Conservation (phyloP, 2,888 invertebrate genomes). For the Acleris emargana region DNA sequence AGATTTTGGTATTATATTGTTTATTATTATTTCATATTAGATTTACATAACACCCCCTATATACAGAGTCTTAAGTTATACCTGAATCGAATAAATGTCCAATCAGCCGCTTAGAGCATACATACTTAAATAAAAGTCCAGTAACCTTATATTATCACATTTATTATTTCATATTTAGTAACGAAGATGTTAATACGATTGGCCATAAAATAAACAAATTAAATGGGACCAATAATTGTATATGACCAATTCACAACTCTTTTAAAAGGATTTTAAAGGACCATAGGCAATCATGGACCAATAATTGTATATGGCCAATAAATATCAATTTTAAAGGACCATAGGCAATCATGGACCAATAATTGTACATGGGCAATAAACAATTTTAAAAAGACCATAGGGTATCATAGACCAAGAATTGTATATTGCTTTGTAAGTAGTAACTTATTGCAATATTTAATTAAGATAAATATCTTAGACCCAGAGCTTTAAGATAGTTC, state of each 20-base stretch:
- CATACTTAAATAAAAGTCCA: background rate
- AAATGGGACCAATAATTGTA: too few relatives aligned
- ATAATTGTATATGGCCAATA: too few relatives aligned
- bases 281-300: too few relatives aligned
- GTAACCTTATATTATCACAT: conserved; percentile 29
- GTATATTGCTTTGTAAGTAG: background rate
- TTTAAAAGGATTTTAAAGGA: too few relatives aligned
- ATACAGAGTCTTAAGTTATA: background rate
- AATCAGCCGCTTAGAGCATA: background rate
- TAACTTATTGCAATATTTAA: background rate
- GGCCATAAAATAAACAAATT: too few relatives aligned
- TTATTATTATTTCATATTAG: conserved; percentile 17
- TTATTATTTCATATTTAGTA: conserved; percentile 11
- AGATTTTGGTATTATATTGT: conserved; percentile 16
- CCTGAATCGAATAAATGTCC: background rate
- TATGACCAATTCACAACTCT: too few relatives aligned
- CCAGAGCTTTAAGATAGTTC: background rate
- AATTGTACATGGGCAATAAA: too few relatives aligned
- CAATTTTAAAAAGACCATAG: too few relatives aligned
- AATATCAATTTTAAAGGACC: too few relatives aligned
- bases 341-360: too few relatives aligned
- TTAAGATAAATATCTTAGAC: background rate
- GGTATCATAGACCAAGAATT: too few relatives aligned
- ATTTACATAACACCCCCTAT: conserved; percentile 20
- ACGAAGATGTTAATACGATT: background rate